Conservation (phyloP, 2,888 invertebrate genomes). For the Rhagonycha lutea region DNA sequence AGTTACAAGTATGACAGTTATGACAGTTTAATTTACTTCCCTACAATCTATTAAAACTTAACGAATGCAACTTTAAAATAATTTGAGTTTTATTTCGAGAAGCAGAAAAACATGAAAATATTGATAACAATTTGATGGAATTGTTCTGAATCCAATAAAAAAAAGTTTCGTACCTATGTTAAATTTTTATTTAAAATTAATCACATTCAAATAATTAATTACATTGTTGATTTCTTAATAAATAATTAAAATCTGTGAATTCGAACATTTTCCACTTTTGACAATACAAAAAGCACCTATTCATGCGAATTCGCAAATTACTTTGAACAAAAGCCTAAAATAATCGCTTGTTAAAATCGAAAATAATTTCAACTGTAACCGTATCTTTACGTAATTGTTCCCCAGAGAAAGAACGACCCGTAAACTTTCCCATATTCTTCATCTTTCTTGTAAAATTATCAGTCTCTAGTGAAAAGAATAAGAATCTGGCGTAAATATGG, state of each 20-base stretch:
- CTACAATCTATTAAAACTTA: background rate
- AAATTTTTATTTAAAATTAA: background rate
- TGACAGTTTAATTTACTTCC: background rate
- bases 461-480: constrained; percentile 27
- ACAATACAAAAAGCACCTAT: background rate
- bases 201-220: background rate
- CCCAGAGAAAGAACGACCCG: constrained; percentile 29
- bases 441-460: constrained; percentile 32
- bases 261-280: background rate
- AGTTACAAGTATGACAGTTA: background rate
- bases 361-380: constrained; percentile 26
- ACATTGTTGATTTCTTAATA: background rate
- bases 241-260: background rate
- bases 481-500: constrained; percentile 32
- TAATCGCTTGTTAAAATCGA: constrained; percentile 22
- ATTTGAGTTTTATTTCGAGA: background rate
- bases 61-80: background rate
- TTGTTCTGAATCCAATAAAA: background rate
- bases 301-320: constrained; percentile 5
- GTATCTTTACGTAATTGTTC: constrained; percentile 33
- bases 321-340: constrained; percentile 15
- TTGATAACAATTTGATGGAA: background rate
- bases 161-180: background rate
- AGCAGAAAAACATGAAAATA: background rate
- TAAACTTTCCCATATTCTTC: constrained; percentile 33